Evolutionary conservation across 2,797 vertebrate species (phyloP).

Genomic region (Anisognathus igniventris): DNA sequence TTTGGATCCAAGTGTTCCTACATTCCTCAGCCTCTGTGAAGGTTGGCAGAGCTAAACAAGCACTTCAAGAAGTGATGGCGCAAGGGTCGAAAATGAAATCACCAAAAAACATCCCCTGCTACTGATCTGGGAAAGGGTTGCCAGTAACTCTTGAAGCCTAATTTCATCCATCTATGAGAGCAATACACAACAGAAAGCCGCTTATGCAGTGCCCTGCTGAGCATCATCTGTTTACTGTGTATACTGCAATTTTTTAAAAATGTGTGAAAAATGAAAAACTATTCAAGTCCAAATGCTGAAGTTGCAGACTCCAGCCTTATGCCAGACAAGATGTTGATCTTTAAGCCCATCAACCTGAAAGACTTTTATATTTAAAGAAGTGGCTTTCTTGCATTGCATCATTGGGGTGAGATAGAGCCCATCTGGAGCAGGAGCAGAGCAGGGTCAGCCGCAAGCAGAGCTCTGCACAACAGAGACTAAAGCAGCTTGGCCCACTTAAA

Average conservation of each 20-base stretch:
- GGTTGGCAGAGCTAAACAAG: slow-evolving; percentile 3
- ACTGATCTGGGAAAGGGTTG: background rate
- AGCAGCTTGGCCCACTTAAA: slow-evolving; percentile 51
- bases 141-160: slow-evolving; percentile 2
- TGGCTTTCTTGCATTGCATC: background rate
- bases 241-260: slow-evolving; percentile 19
- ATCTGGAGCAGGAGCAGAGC: background rate
- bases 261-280: slow-evolving; percentile 42
- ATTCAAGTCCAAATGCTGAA: slow-evolving; percentile 56
- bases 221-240: slow-evolving; percentile 60
- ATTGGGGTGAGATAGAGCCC: background rate
- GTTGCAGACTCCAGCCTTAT: slow-evolving; percentile 45
- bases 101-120: background rate
- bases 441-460: background rate
- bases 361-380: slow-evolving; percentile 12
- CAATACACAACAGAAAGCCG: slow-evolving; percentile 34
- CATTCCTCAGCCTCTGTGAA: background rate
- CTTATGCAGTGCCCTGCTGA: slow-evolving; percentile 59
- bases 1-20: background rate
- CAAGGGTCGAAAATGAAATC: background rate
- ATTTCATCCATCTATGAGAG: slow-evolving; percentile 14
- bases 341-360: slow-evolving; percentile 35
- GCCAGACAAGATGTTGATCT: slow-evolving; percentile 29
- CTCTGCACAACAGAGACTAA: background rate
- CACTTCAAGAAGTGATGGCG: slow-evolving; percentile 18